Percentiles rank a stretch among this genome's conserved stretches.
phyloP scores from a whole-genome alignment of 1,140 invertebrate genomes.

The Trigoniulus corallinus region DNA sequence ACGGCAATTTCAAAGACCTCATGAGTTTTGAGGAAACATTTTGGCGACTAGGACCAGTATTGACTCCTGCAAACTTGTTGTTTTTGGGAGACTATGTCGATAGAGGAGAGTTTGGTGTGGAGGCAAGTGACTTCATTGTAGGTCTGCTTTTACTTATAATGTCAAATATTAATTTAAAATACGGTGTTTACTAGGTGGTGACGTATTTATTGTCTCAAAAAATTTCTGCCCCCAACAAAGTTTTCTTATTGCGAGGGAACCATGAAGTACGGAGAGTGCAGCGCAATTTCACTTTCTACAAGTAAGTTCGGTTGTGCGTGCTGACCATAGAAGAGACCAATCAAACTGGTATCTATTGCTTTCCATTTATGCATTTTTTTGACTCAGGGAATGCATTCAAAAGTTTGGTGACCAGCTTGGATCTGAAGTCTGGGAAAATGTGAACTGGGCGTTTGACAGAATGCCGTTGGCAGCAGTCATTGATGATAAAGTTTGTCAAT shows the following conservation, averaged over 20 bases:
- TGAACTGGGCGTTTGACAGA: constrained; percentile 50
- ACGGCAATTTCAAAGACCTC: constrained; percentile 41
- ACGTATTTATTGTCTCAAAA: constrained; percentile 47
- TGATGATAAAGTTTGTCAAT: constrained; percentile 42
- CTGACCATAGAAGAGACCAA: not conserved
- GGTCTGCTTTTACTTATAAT: not conserved
- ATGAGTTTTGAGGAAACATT: constrained; percentile 40
- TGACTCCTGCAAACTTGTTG: constrained; percentile 39
- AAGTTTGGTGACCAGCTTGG: constrained; percentile 48
- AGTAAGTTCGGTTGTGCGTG: constrained; percentile 25
- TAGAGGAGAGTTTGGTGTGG: constrained; percentile 38
- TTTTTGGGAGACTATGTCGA: constrained; percentile 53
- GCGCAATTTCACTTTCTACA: constrained; percentile 49
- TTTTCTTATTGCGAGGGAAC: constrained; percentile 41
- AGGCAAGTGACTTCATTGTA: constrained; percentile 22
- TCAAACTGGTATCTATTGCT: not conserved
- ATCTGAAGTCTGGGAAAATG: constrained; percentile 41
- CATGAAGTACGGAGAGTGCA: constrained; percentile 47
- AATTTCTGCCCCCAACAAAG: constrained; percentile 38
- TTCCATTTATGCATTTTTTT: constrained; percentile 8
- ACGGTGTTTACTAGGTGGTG: constrained; percentile 26
- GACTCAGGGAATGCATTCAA: constrained; percentile 33
- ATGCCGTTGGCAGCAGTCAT: constrained; percentile 51
- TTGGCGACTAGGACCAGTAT: constrained; percentile 37
- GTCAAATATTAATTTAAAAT: not conserved